These are phyloP conservation scores for Huso huso DNA, from an alignment of 2,797 vertebrate species.

Conservation along the genomic window DNA sequence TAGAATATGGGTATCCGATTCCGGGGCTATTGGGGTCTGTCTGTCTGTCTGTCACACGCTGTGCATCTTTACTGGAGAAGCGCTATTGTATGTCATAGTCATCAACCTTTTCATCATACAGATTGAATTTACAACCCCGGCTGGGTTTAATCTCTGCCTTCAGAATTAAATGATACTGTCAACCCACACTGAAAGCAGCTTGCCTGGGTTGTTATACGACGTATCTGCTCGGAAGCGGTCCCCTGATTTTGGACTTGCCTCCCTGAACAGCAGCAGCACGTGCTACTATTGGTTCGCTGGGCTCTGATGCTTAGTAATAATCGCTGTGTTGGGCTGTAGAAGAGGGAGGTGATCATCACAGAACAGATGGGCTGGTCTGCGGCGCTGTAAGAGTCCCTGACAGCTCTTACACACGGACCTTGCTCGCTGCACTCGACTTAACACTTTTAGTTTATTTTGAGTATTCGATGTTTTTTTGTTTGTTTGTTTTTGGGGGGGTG, in stretches of 20 bases:
- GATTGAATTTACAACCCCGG: too few species aligned
- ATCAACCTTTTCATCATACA: too few species aligned
- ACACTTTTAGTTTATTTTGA: too few species aligned
- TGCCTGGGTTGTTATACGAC: conserved; percentile 14
- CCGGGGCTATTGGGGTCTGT: too few species aligned
- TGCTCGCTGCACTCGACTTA: too few species aligned
- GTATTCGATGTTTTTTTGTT: too few species aligned
- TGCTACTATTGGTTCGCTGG: conserved; percentile 66
- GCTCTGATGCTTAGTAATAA: conserved; percentile 69
- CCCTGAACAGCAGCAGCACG: conserved; percentile 10
- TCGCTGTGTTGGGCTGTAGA: conserved; percentile 72
- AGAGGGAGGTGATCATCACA: conserved; percentile 78
- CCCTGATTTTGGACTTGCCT: neutral
- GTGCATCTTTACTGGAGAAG: too few species aligned
- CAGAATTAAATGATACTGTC: conserved; percentile 24
- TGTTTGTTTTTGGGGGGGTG: too few species aligned
- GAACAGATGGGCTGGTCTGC: conserved; percentile 75
- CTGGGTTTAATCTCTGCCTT: too few species aligned
- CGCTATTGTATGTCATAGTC: too few species aligned
- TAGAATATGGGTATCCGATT: too few species aligned
- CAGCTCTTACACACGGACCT: neutral
- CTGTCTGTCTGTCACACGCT: too few species aligned
- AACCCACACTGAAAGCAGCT: conserved; percentile 52
- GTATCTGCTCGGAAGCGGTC: conserved; percentile 14
- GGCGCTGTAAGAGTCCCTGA: conserved; percentile 62